Evolutionary conservation across 2,113 vertebrate genomes (phyloP).

Genomic region (Gorsachius goisagi): DNA sequence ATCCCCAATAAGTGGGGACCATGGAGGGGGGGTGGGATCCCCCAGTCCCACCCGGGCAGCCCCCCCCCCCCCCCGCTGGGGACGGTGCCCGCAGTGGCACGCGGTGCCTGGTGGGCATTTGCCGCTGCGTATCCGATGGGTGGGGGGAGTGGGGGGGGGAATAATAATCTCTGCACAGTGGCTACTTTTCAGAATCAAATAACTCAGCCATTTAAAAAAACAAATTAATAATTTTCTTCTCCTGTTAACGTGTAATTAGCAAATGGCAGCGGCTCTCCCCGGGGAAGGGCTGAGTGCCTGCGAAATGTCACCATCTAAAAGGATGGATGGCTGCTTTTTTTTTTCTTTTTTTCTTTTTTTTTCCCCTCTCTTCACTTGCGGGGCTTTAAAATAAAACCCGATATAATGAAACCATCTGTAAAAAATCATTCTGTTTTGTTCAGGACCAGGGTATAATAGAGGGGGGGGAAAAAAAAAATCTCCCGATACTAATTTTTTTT

Average conservation of each 20-base stretch:
- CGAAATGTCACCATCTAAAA: conserved; percentile 28
- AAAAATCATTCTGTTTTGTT: neutral
- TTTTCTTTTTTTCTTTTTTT: too few relatives aligned
- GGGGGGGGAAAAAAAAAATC: too few relatives aligned
- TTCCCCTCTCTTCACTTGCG: too few relatives aligned
- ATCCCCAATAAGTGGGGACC: neutral
- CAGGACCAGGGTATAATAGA: too few relatives aligned
- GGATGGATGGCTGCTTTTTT: conserved; percentile 1
- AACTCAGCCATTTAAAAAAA: conserved; percentile 62
- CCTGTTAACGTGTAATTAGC: conserved; percentile 68
- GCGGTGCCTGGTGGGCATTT: neutral
- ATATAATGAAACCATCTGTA: neutral
- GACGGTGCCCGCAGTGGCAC: neutral
- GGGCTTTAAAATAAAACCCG: conserved; percentile 36
- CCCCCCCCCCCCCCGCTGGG: accelerated
- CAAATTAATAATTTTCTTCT: conserved; percentile 71
- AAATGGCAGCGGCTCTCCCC: conserved; percentile 51
- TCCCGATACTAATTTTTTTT: too few relatives aligned
- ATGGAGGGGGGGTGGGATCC: accelerated
- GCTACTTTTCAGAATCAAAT: conserved; percentile 20
- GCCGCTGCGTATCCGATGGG: neutral
- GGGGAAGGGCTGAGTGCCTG: conserved; percentile 22
- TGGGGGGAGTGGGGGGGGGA: too few relatives aligned
- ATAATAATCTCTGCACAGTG: neutral
- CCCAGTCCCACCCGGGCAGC: neutral